Conservation (phyloP, 2,888 invertebrate genomes). For the Ochropacha duplaris region DNA sequence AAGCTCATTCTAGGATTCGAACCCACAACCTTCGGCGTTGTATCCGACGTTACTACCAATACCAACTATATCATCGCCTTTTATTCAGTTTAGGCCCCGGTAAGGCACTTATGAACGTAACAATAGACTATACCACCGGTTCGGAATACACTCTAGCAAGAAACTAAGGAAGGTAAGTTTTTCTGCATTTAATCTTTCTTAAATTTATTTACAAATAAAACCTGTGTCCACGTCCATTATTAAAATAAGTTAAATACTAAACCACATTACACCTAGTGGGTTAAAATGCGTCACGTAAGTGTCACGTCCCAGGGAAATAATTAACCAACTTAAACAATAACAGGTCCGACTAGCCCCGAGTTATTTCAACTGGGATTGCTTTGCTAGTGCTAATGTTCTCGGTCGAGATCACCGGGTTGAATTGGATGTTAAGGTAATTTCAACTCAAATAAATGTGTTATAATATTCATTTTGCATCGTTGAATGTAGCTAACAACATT, state of each 20-base stretch:
- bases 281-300: constrained; percentile 28
- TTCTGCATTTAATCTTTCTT: no score
- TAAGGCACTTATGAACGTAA: no score
- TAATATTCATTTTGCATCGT: background rate
- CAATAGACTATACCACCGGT: no score
- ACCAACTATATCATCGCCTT: no score
- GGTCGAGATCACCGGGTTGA: constrained; percentile 4
- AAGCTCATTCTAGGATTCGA: no score
- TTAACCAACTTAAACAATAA: constrained; percentile 42
- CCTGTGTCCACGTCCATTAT: background rate
- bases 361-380: constrained; percentile 25
- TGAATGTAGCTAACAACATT: no score
- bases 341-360: constrained; percentile 21
- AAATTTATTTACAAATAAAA: no score
- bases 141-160: no score
- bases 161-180: no score
- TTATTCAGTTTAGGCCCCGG: no score
- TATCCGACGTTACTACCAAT: no score
- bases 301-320: constrained; percentile 30
- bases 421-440: constrained; percentile 15
- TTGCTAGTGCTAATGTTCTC: constrained; percentile 10
- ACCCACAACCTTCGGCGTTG: no score
- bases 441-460: background rate
- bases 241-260: background rate
- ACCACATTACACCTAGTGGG: constrained; percentile 8